Evolutionary conservation across 2,113 vertebrate species (phyloP).

Genomic region (Labrus mixtus): DNA sequence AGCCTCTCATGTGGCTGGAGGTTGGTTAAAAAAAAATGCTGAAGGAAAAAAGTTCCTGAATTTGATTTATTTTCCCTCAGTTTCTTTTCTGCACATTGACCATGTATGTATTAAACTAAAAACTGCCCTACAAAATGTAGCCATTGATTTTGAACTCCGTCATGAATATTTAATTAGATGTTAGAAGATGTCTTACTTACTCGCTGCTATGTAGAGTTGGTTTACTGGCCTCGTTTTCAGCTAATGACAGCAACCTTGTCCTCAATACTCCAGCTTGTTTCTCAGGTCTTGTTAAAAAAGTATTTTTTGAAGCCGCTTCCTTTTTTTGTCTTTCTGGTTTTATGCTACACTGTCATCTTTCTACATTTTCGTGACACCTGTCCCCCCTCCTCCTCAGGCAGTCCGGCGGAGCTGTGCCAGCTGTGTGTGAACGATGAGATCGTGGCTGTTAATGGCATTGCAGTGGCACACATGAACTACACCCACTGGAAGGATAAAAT

Average conservation of each 20-base stretch:
- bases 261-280: slow-evolving; percentile 11
- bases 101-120: neutral
- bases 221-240: slow-evolving; percentile 48
- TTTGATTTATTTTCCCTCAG: neutral
- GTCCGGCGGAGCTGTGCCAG: slow-evolving; percentile 91
- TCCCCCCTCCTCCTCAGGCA: slow-evolving; percentile 78
- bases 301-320: neutral
- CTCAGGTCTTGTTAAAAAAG: neutral
- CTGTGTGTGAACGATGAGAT: slow-evolving; percentile 92
- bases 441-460: slow-evolving; percentile 86
- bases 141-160: slow-evolving; percentile 41
- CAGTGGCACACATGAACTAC: slow-evolving; percentile 86
- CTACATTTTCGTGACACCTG: slow-evolving; percentile 14
- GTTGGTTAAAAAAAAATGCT: neutral
- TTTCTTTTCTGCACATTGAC: slow-evolving; percentile 14
- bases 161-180: slow-evolving; percentile 78
- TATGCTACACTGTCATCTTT: slow-evolving; percentile 1
- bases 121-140: neutral
- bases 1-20: too few relatives aligned
- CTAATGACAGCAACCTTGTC: slow-evolving; percentile 13
- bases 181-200: slow-evolving; percentile 71
- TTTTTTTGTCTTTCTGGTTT: neutral
- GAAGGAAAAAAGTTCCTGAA: neutral
- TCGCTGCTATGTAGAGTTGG: slow-evolving; percentile 43
- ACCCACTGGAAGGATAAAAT: slow-evolving; percentile 90